Base-by-base conservation (phyloP, 2,888 invertebrate species). In the Lepeophtheirus nordmannii region DNA sequence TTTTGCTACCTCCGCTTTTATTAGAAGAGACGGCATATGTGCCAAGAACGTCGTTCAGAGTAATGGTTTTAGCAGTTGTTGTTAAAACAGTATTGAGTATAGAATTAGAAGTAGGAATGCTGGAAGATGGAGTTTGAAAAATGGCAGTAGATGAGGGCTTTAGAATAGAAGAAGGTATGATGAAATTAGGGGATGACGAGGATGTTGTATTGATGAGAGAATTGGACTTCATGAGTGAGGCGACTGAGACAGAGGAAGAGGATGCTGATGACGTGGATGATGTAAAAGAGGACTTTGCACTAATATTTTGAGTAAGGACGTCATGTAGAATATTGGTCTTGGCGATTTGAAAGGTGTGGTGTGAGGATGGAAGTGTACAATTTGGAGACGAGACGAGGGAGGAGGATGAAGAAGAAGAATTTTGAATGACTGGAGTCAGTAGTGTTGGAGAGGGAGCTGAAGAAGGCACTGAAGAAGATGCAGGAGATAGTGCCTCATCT, bases 261-360 rank as follows among this genome's bases (percentile, higher is more conserved):
- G 53, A 30, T 30, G 3, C 53, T 17, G 53, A 14, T n/a, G 14
- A n/a, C 14, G n/a, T n/a, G n/a, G n/a, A n/a, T n/a, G 53, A n/a
- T 14, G 53, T 46, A 17, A 46, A 46, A 5, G 53, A 46, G 53
- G 53, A 46, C 8, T 46, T 46, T 46, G 53, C 53, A 46, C 53
- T 46, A 17, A 46, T 46, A 17, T 46, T 30, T 61, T 61, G 61
- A n/a, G 61, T 61, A 37, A 61, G 61, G 11, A 61, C 61, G 11
- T 61, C 61, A 37, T 61, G 61, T n/a, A 61, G 53, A 17, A 46
- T 46, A 17, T 46, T 46, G 53, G 53, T 46, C 53, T 46, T 46
- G 14, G 53, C 17, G 53, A 46, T 46, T 8, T 46, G 53, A 17
- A 46, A 46, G 2, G 53, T 46, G 8, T 14, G 40, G 8, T 14